Conservation (phyloP, 1,140 invertebrate genomes). For the Tigriopus japonicus region DNA sequence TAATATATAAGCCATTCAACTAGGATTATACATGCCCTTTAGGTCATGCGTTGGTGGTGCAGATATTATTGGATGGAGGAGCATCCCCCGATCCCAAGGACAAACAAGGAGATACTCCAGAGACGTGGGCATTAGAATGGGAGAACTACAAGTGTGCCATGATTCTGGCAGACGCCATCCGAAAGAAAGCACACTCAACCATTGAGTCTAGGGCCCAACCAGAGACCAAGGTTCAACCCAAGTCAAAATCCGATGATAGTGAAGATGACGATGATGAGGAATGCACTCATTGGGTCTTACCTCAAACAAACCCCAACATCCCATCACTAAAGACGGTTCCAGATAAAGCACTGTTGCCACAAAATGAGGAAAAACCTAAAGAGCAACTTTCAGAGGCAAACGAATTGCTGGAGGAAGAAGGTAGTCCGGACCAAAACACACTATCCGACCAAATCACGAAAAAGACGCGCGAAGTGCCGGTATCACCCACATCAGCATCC, state of each 20-base stretch:
- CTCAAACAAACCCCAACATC: neutral
- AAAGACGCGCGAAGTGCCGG: too few relatives aligned
- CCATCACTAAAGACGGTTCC: too few relatives aligned
- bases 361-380: too few relatives aligned
- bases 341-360: too few relatives aligned
- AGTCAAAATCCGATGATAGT: neutral
- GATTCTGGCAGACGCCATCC: neutral
- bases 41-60: neutral
- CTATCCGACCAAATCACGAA: too few relatives aligned
- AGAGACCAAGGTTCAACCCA: neutral
- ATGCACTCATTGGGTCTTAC: conserved; percentile 7
- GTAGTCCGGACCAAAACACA: too few relatives aligned
- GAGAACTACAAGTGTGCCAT: conserved; percentile 10
- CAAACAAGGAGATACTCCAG: conserved; percentile 2
- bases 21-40: too few relatives aligned
- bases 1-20: too few relatives aligned
- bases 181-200: neutral
- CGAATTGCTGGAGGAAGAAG: too few relatives aligned
- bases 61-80: neutral
- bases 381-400: too few relatives aligned
- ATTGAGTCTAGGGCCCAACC: too few relatives aligned
- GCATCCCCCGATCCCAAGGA: neutral
- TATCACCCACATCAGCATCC: too few relatives aligned
- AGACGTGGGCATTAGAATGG: conserved; percentile 4
- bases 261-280: conserved; percentile 8